Evolutionary conservation across 92 coral and sea anemone genomes (phyloP).

Genomic region (Siderastrea radians): DNA sequence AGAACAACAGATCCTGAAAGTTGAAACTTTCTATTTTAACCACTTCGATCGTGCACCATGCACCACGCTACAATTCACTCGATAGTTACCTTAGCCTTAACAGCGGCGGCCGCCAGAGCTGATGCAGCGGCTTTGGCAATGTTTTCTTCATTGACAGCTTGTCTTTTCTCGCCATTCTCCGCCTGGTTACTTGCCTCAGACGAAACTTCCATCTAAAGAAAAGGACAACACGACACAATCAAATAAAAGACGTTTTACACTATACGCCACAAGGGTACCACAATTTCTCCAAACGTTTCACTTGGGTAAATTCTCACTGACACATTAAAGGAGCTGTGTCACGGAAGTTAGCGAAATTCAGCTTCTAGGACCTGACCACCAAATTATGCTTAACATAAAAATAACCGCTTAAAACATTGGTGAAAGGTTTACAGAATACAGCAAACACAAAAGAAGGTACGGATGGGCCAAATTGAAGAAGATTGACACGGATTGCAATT

Average conservation of each 20-base stretch:
- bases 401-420: no score
- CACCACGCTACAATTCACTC: not conserved
- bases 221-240: not conserved
- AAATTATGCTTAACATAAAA: no score
- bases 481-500: no score
- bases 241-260: not conserved
- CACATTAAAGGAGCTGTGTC: no score
- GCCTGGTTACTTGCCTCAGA: slow-evolving; percentile 61
- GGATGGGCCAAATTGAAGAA: no score
- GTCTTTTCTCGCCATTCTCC: slow-evolving; percentile 62
- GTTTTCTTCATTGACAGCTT: slow-evolving; percentile 83
- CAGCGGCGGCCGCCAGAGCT: slow-evolving; percentile 99
- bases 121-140: slow-evolving; percentile 99
- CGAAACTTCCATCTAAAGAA: slow-evolving; percentile 70
- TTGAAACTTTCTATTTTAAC: no score
- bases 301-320: not conserved
- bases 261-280: not conserved
- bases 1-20: no score
- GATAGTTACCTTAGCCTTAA: slow-evolving; percentile 88
- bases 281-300: no score
- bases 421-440: no score
- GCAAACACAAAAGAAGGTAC: no score
- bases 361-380: no score
- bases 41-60: no score
- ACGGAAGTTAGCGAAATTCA: not conserved